These are phyloP conservation scores for Smutsia gigantea DNA, from an alignment of 2,797 vertebrate genomes.

Conservation along the genomic window DNA sequence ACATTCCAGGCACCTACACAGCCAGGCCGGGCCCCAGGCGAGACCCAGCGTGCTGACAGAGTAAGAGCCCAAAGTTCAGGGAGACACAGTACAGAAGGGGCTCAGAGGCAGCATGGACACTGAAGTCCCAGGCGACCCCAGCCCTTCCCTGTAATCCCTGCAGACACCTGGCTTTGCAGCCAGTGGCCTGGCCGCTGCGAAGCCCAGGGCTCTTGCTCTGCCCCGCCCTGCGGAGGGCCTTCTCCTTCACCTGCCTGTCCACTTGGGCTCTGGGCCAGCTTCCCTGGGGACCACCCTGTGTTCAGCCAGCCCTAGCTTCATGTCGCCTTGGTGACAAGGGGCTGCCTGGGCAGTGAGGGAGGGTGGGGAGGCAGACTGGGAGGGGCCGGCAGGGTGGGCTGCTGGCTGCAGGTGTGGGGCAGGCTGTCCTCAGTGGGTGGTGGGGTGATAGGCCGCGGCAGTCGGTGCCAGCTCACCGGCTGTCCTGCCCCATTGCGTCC, in stretches of 20 bases:
- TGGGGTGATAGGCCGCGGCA: background rate
- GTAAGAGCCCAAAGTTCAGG: background rate
- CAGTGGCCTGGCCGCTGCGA: background rate
- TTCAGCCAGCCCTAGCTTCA: too few relatives aligned
- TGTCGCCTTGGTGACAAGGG: background rate
- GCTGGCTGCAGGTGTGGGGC: background rate
- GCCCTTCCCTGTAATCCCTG: background rate
- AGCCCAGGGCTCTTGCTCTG: background rate
- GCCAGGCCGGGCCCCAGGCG: background rate
- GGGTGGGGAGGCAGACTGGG: background rate
- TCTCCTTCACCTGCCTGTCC: background rate
- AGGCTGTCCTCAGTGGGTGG: too few relatives aligned
- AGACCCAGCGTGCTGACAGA: background rate
- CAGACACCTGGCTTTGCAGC: background rate
- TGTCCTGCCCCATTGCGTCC: background rate
- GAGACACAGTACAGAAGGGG: background rate
- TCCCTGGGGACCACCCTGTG: background rate
- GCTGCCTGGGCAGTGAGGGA: background rate
- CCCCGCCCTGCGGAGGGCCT: too few relatives aligned
- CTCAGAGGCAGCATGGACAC: fast-evolving
- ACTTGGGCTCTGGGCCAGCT: fast-evolving
- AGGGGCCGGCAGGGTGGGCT: background rate
- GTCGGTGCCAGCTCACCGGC: too few relatives aligned
- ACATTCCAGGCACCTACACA: background rate
- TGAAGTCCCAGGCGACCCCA: background rate